These are phyloP conservation scores for Clarias pachynema DNA, from an alignment of 2,797 vertebrate species.

Conservation along the genomic window DNA sequence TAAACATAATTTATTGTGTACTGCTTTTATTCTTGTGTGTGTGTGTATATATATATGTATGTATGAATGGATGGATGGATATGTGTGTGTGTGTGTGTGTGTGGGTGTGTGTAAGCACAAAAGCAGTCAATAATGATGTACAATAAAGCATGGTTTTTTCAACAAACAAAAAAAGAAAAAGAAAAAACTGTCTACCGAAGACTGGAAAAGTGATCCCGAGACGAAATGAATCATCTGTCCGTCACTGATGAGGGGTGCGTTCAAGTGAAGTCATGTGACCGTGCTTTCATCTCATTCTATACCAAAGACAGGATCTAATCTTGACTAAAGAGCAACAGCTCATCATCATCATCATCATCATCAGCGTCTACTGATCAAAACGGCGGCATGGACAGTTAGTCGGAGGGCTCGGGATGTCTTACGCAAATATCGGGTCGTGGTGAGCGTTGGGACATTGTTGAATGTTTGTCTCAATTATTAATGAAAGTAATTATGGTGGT, in stretches of 20 bases:
- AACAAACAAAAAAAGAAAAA: slow-evolving; percentile 43
- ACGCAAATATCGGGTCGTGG: slow-evolving; percentile 41
- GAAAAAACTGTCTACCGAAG: neutral
- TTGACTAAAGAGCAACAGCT: slow-evolving; percentile 57
- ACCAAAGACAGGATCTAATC: slow-evolving; percentile 84
- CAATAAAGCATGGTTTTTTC: slow-evolving; percentile 85
- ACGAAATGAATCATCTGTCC: slow-evolving; percentile 62
- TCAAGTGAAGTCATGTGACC: slow-evolving; percentile 80
- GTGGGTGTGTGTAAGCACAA: slow-evolving; percentile 68
- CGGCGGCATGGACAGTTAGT: slow-evolving; percentile 57
- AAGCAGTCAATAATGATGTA: slow-evolving; percentile 90
- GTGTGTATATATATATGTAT: slow-evolving; percentile 13
- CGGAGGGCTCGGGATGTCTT: slow-evolving; percentile 61
- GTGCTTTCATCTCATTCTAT: slow-evolving; percentile 74
- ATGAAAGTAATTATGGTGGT: slow-evolving; percentile 41
- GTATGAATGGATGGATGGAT: neutral
- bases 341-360: slow-evolving; percentile 1
- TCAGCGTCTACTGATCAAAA: slow-evolving; percentile 40
- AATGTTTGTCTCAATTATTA: slow-evolving; percentile 30
- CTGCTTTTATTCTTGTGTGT: slow-evolving; percentile 88
- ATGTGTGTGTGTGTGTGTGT: neutral
- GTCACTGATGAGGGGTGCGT: slow-evolving; percentile 74
- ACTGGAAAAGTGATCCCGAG: slow-evolving; percentile 40
- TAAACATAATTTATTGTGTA: slow-evolving; percentile 98
- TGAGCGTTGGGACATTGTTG: slow-evolving; percentile 37